These are phyloP conservation scores for Mystacides longicornis DNA, from an alignment of 2,888 invertebrate species.

Conservation along the genomic window DNA sequence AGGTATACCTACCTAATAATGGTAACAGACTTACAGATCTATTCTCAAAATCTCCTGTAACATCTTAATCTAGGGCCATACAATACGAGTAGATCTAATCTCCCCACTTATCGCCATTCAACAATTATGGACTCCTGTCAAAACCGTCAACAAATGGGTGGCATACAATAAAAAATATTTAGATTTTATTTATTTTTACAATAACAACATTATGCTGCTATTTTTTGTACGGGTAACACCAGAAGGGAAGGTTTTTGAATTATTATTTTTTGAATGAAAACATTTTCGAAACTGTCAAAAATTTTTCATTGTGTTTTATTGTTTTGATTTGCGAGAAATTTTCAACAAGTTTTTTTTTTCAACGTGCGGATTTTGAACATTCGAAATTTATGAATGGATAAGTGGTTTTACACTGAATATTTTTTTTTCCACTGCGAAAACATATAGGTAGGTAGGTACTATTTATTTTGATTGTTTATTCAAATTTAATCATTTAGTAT, in stretches of 20 bases:
- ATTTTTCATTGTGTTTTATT: not conserved
- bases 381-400: no score
- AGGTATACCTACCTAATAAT: no score
- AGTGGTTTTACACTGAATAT: no score
- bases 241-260: conserved; percentile 11
- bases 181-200: not conserved
- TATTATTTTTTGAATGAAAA: not conserved
- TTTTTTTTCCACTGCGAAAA: no score
- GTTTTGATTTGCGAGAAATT: not conserved
- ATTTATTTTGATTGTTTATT: no score
- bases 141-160: conserved; percentile 12
- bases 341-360: not conserved
- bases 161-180: conserved; percentile 4
- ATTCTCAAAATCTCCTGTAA: not conserved
- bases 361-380: no score
- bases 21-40: no score
- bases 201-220: not conserved
- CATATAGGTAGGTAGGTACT: no score
- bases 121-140: conserved; percentile 8
- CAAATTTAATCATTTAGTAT: no score
- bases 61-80: not conserved
- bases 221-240: conserved; percentile 15
- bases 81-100: conserved; percentile 6
- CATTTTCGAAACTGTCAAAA: not conserved
- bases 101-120: conserved; percentile 3